These are phyloP conservation scores for Calliopsis andreniformis DNA, from an alignment of 1,140 invertebrate species.

Conservation along the genomic window DNA sequence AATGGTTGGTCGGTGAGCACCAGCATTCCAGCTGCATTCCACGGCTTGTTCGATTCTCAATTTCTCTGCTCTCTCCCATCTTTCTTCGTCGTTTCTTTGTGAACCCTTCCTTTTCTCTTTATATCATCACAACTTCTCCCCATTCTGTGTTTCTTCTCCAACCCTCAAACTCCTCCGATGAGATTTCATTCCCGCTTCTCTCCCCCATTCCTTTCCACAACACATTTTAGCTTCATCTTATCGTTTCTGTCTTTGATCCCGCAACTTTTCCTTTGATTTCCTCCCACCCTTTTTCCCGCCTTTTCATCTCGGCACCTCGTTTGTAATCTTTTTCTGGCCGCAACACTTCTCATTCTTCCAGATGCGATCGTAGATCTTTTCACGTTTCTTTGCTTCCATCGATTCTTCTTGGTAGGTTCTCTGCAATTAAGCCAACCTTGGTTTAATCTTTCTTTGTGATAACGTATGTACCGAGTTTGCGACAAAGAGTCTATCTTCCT, in stretches of 20 bases:
- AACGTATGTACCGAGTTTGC: too few species aligned
- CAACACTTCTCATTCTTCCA: background rate
- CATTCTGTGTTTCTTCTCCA: background rate
- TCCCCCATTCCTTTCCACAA: conserved; percentile 1
- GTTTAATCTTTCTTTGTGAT: too few species aligned
- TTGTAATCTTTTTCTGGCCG: conserved; percentile 1
- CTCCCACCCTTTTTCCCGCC: background rate
- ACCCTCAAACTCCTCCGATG: conserved; percentile 3
- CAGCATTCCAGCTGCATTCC: conserved; percentile 68
- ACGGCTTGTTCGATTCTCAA: conserved; percentile 52
- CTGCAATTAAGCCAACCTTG: too few species aligned
- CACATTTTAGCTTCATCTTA: conserved; percentile 4
- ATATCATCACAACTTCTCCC: background rate
- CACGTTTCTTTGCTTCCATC: background rate
- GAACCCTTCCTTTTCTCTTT: background rate
- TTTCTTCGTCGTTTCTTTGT: background rate
- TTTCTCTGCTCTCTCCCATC: background rate
- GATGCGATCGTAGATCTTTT: too few species aligned
- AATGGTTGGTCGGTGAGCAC: conserved; percentile 60
- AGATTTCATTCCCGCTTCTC: conserved; percentile 9
- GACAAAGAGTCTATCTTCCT: too few species aligned
- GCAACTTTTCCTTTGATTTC: background rate
- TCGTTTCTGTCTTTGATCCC: conserved; percentile 11
- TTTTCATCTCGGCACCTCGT: too few species aligned
- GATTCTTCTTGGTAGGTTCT: too few species aligned